These are phyloP conservation scores for Alfaro cultratus DNA, from an alignment of 2,797 vertebrate species.

Conservation along the genomic window DNA sequence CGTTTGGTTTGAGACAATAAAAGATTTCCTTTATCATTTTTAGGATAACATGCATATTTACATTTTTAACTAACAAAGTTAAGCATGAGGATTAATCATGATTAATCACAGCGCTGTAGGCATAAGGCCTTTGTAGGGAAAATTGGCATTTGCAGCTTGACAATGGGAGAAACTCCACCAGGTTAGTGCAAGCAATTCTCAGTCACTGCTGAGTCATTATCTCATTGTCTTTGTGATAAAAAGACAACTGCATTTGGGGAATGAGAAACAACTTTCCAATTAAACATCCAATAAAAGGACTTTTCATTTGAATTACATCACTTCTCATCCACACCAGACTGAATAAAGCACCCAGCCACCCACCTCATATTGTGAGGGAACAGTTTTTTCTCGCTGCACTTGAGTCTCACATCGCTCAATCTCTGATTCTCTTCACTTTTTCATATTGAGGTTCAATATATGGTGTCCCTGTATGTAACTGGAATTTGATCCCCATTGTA, in stretches of 20 bases:
- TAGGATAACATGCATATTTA: too few species aligned
- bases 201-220: neutral
- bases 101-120: too few species aligned
- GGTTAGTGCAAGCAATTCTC: neutral
- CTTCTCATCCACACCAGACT: neutral
- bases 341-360: neutral
- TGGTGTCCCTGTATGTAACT: neutral
- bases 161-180: neutral
- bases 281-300: neutral
- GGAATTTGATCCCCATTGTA: neutral
- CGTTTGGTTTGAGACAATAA: too few species aligned
- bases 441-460: constrained; percentile 1
- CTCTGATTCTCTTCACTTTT: neutral
- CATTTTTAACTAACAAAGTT: too few species aligned
- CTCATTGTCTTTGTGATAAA: neutral
- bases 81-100: too few species aligned
- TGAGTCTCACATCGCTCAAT: neutral
- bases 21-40: too few species aligned
- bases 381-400: neutral
- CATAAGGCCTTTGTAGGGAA: too few species aligned
- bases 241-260: neutral
- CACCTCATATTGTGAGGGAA: neutral
- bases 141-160: neutral
- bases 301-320: neutral
- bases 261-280: constrained; percentile 1